Evolutionary conservation across 2,888 invertebrate genomes (phyloP).

Genomic region (Seladonia tumulorum): DNA sequence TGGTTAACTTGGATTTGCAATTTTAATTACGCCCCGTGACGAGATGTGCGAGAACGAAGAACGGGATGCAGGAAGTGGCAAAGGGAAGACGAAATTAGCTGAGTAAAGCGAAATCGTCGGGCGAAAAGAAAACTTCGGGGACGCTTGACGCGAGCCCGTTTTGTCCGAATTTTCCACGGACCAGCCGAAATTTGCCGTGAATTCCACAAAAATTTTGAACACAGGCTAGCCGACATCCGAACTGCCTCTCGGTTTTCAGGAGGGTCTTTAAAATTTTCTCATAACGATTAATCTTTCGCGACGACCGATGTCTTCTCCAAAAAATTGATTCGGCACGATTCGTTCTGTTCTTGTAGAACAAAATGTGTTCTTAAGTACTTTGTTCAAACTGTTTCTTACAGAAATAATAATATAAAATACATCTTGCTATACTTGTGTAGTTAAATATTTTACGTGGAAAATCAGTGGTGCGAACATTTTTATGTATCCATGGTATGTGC

Average conservation of each 20-base stretch:
- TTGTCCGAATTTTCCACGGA: not conserved
- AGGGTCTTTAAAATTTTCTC: not conserved
- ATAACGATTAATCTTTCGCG: not conserved
- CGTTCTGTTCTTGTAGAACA: no score
- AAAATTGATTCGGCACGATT: no score
- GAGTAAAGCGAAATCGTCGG: slow-evolving; percentile 60
- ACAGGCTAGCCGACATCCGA: not conserved
- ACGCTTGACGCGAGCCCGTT: slow-evolving; percentile 24
- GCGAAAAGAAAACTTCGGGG: slow-evolving; percentile 58
- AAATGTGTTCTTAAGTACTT: no score
- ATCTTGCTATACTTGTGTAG: no score
- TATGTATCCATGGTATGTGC: no score
- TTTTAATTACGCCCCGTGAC: slow-evolving; percentile 77
- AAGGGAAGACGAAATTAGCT: slow-evolving; percentile 57
- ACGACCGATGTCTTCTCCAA: not conserved
- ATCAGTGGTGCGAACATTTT: no score
- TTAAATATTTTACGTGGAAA: no score
- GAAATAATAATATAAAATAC: no score
- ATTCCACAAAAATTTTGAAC: not conserved
- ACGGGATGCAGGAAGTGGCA: slow-evolving; percentile 37
- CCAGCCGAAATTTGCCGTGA: not conserved
- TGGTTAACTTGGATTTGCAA: slow-evolving; percentile 81
- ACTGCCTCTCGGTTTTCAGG: not conserved
- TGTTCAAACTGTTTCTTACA: no score
- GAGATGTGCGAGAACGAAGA: slow-evolving; percentile 58